Evolutionary conservation across 1,140 invertebrate species (phyloP).

Genomic region (Zaprionus capensis): DNA sequence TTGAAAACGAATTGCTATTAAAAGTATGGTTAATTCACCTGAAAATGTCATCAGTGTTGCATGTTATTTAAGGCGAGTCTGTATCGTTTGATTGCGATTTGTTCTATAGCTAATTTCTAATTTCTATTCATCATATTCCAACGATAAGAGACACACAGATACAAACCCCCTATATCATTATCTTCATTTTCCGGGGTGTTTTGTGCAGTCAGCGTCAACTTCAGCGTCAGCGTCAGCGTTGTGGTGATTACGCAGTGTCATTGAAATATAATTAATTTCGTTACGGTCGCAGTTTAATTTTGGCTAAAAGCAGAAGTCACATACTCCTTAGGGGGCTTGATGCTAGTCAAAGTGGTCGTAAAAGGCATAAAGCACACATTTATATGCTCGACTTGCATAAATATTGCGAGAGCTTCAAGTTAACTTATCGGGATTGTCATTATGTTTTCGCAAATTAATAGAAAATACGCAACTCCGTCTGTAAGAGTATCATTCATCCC

Average conservation of each 20-base stretch:
- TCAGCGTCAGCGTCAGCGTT: no score
- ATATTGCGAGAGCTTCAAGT: constrained; percentile 41
- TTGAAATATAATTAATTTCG: constrained; percentile 66
- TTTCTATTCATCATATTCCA: constrained; percentile 71
- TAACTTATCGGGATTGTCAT: constrained; percentile 32
- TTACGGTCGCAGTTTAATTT: constrained; percentile 53
- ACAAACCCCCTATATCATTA: constrained; percentile 3
- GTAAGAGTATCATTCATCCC: constrained; percentile 21
- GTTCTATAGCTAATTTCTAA: constrained; percentile 42
- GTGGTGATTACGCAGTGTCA: constrained; percentile 56
- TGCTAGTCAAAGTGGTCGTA: constrained; percentile 51
- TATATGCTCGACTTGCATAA: constrained; percentile 57
- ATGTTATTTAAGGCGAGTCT: neutral
- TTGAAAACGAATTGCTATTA: neutral
- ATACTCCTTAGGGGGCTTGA: constrained; percentile 18
- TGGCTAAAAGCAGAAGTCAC: constrained; percentile 48
- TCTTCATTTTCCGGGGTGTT: neutral
- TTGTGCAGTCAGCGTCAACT: neutral
- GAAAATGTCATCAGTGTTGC: neutral
- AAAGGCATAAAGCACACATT: constrained; percentile 56
- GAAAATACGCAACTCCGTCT: constrained; percentile 32
- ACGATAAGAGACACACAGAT: neutral
- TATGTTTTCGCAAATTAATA: constrained; percentile 38
- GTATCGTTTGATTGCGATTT: neutral
- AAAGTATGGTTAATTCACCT: neutral